Percentiles rank a stretch among this genome's conserved stretches.
Conservation (phyloP, 30 jellyfish, hydroid and myxozoan genomes). For the Turritopsis dohrnii region DNA sequence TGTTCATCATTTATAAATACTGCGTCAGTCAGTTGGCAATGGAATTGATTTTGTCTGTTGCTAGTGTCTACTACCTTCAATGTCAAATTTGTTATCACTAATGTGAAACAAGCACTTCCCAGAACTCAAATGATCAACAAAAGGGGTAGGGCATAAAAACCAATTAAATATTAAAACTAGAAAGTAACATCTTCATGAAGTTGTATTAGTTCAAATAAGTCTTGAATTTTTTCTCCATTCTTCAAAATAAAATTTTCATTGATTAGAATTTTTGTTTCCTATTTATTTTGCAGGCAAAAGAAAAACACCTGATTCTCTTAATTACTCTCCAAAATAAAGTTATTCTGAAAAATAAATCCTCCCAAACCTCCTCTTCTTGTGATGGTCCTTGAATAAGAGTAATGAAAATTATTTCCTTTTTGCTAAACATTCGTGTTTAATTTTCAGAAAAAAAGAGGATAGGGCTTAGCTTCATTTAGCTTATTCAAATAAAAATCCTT, state of each 20-base stretch:
- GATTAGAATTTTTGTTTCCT: not conserved
- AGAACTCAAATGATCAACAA: too few species aligned
- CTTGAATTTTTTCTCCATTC: too few species aligned
- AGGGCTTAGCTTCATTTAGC: not conserved
- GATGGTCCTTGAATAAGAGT: not conserved
- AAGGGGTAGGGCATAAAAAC: too few species aligned
- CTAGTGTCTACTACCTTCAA: not conserved
- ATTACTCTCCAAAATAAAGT: not conserved
- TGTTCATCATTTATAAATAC: not conserved
- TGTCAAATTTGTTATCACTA: not conserved
- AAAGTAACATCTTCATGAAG: not conserved
- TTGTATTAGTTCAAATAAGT: too few species aligned
- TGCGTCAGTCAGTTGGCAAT: too few species aligned
- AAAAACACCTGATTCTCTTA: not conserved
- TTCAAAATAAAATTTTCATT: not conserved
- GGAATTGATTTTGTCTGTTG: too few species aligned
- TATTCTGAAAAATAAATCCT: not conserved
- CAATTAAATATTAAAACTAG: not conserved
- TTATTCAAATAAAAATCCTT: not conserved
- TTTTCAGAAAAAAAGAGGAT: not conserved
- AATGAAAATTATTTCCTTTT: not conserved
- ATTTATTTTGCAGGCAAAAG: too few species aligned
- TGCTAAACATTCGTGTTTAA: not conserved
- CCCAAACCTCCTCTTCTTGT: not conserved
- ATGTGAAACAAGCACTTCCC: not conserved